Conservation (phyloP, 2,888 invertebrate genomes). For the Mesoligia furuncula region DNA sequence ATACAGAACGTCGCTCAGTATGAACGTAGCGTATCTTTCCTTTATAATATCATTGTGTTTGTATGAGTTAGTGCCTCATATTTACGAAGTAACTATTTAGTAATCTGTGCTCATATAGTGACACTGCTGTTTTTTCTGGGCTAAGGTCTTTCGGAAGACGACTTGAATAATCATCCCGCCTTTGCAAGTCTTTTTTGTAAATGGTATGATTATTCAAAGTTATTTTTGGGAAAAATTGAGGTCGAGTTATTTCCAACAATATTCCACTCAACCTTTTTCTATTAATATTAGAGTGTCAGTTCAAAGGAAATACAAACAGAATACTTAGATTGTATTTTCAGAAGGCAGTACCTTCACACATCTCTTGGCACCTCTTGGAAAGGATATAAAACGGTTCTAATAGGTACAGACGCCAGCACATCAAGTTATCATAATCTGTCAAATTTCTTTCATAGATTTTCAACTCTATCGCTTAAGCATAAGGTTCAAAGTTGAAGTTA, state of each 20-base stretch:
- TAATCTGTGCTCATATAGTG: too few species aligned
- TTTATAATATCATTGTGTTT: too few species aligned
- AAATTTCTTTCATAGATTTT: too few species aligned
- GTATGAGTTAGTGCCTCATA: not conserved
- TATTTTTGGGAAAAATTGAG: not conserved
- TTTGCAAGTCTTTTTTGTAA: not conserved
- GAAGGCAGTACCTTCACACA: not conserved
- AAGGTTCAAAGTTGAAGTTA: too few species aligned
- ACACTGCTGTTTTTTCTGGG: too few species aligned
- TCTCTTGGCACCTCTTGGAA: not conserved
- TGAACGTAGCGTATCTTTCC: too few species aligned
- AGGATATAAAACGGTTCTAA: not conserved
- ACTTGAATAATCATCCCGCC: not conserved
- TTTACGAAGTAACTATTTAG: too few species aligned
- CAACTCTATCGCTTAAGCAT: too few species aligned
- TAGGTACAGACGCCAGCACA: too few species aligned
- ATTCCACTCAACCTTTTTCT: not conserved
- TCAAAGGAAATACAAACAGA: not conserved
- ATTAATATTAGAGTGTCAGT: not conserved
- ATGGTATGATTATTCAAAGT: not conserved
- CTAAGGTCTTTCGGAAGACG: not conserved
- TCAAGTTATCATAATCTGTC: too few species aligned
- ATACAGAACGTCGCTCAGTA: too few species aligned
- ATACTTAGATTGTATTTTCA: constrained; percentile 21
- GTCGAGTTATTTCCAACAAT: not conserved